Base-by-base conservation (phyloP, 92 coral and sea anemone species). In the Isaurus tuberculatus region DNA sequence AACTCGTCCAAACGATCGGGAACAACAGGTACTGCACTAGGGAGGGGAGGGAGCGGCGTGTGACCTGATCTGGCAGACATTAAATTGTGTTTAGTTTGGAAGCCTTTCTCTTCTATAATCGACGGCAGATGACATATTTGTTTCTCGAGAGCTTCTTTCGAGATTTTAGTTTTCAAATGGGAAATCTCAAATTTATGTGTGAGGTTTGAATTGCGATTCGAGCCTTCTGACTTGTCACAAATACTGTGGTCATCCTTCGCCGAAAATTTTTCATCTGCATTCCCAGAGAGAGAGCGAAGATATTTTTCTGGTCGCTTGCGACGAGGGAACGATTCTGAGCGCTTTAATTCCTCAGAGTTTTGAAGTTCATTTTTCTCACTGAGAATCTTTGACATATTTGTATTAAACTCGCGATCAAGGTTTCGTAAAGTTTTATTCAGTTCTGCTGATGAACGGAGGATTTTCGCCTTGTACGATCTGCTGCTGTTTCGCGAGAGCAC, bases 321-420 rank as follows among this genome's bases (percentile, higher is more conserved):
- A 40, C 70, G 48, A 22, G 82, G 70, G 7, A 77, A 77, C 0
- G 70, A 33, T 58, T 58, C 70, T 3, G 70, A 57, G 0, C 82
- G 82, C 55, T 77, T 77, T 22, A 77, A 65, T 26, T 63, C 82
- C 10, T 77, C 82, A 5, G 33, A 34, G 36, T 77, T 77, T 3
- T 65, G 31, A 11, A 77, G 23, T 33, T 60, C 70, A 72, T 86
- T 80, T 44, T 75, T 81, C n/a, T 92, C 95, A 70, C 69, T 92
- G 37, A 92, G 81, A 63, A 92, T 87, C 91, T 87, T 92, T 10
- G 95, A 75, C 42, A 92, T 92, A 80, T 72, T 92, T 67, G 93
- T 36, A 46, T 90, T 66, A 60, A 86, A 92, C 70, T 92, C 95
- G 15, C 83, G 79, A 72, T 92, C 90, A 28, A 92, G 86, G 27